Evolutionary conservation across 2,888 invertebrate genomes (phyloP).

Genomic region (Adela reaumurella): DNA sequence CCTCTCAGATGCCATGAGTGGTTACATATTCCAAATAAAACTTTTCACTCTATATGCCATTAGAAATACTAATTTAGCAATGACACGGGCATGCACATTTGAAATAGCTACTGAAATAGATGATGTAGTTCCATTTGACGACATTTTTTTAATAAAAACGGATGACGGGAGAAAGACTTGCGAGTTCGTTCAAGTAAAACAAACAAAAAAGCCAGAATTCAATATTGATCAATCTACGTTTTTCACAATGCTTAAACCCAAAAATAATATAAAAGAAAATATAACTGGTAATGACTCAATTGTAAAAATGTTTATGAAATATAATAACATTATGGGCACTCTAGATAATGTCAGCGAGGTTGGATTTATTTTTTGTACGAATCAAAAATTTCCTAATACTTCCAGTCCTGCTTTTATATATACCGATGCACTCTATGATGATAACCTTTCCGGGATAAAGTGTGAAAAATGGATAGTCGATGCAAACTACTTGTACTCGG

Average conservation of each 20-base stretch:
- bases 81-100: too few species aligned
- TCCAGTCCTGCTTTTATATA: too few species aligned
- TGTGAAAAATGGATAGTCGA: neutral
- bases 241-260: neutral
- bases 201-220: neutral
- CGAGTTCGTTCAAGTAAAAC: neutral
- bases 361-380: neutral
- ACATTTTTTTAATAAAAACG: neutral
- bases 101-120: neutral
- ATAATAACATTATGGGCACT: neutral
- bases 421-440: neutral
- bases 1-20: neutral
- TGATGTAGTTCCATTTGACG: neutral
- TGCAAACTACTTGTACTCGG: neutral
- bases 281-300: neutral
- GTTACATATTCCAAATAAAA: neutral
- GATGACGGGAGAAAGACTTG: neutral
- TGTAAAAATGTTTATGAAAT: neutral
- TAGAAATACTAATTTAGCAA: too few species aligned
- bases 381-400: neutral
- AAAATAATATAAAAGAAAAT: neutral
- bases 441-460: neutral
- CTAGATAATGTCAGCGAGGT: neutral
- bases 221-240: neutral
- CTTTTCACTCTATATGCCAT: neutral